phyloP scores from a whole-genome alignment of 1,140 invertebrate genomes.

The Fopius arisanus region DNA sequence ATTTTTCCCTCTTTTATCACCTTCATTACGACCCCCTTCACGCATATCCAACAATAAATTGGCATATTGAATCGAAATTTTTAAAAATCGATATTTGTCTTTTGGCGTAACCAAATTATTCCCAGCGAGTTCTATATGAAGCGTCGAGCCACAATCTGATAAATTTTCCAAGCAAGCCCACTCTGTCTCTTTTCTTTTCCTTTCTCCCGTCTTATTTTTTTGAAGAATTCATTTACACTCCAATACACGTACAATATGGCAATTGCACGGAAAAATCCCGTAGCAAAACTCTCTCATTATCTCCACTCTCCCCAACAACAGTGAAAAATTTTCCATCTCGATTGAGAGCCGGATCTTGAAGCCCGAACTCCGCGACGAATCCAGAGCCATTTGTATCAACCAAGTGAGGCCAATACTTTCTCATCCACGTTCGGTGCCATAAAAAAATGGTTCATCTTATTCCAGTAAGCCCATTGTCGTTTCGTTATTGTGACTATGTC shows the following conservation, averaged over 20 bases:
- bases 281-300: constrained; percentile 6
- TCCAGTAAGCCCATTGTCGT: constrained; percentile 16
- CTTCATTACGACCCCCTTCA: neutral
- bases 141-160: neutral
- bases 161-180: neutral
- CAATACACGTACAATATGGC: neutral
- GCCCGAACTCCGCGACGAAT: neutral
- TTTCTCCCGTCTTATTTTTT: neutral
- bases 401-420: constrained; percentile 14
- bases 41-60: neutral
- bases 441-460: constrained; percentile 12
- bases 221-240: neutral
- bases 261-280: neutral
- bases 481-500: constrained; percentile 11
- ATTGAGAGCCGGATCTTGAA: constrained; percentile 1
- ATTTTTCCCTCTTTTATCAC: neutral
- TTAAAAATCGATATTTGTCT: neutral
- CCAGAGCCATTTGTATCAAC: constrained; percentile 13
- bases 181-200: neutral
- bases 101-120: neutral
- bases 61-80: neutral
- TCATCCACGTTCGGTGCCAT: neutral
- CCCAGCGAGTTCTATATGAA: neutral
- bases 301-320: constrained; percentile 29
- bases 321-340: constrained; percentile 17